Evolutionary conservation across 2,888 invertebrate genomes (phyloP), one percentile per base, ranked within the genome.

Genomic region (Cantharis rufa): DNA sequence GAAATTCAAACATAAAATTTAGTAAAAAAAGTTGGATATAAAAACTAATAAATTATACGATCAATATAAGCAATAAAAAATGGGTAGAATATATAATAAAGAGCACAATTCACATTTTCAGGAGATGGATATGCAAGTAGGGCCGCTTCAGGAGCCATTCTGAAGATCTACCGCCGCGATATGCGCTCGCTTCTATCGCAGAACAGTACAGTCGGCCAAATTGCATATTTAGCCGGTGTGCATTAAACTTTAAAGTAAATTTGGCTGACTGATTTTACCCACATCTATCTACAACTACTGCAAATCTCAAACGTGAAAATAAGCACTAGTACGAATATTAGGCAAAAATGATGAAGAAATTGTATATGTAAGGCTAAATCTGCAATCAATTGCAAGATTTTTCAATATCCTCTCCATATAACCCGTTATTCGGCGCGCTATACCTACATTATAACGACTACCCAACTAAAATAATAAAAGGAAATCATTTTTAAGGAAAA

Each of bases 51-150:
- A 83, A 83, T 83, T 83, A 81, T 78, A 74, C 80, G 79, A 81
- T 81, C 83, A 81, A 82, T 83, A 81, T 81, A 76, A 78, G 82
- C 81, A 84, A 84, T 82, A 84, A 83, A 76, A 84, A 84, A 83
- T 81, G 82, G 81, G 81, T 80, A 81, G 82, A 83, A 82, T 82
- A 81, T 82, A 82, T 84, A 83, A 84, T 84, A 83, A 82, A 82
- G 82, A 81, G 82, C 77, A 80, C 81, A 81, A 82, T 81, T 80
- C 80, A 79, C 81, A 80, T 80, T 82, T 83, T 81, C 79, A 78
- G 69, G 81, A 81, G 83, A 82, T 81, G 82, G 83, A 82, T 82
- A 81, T 80, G 82, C 81, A 81, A 82, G 82, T 80, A 76, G 80
- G 81, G 77, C 80, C 81, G 82, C 81, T 82, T 80, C 81, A 76